Evolutionary conservation across 2,113 vertebrate genomes (phyloP), one percentile per base, ranked within the genome.

Genomic region (Cygnus buccinator): DNA sequence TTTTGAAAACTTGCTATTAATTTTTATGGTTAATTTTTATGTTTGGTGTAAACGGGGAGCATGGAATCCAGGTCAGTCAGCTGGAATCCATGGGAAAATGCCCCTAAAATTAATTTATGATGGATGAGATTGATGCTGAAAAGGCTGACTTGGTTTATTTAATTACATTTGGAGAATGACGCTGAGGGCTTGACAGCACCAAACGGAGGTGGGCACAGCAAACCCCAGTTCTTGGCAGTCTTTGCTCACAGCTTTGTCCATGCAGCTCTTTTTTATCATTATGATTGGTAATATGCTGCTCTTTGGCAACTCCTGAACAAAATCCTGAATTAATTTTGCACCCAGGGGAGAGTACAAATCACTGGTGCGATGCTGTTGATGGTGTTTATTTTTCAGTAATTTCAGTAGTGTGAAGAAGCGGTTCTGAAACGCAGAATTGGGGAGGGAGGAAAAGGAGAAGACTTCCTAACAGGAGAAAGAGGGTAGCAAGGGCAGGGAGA

Each of bases 61-160:
- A 46, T 52, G 74, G 93, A 92, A 87, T 95, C 37, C 10, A 17
- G 87, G 80, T 94, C 81, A 92, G 15, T 87, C 70, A n/a, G 80
- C 87, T 82, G 58, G 54, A 92, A 82, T 93, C 94, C 80, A 73
- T 94, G 94, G 87, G 91, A 96, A 96, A 95, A 92, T 91, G 81
- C 63, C 84, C 63, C 89, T 74, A 52, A 94, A 93, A 94, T 94
- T 95, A 96, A 93, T 91, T 85, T 87, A 46, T 52, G 74, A 25
- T 71, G 58, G 71, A 89, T 79, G 71, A 92, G 89, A 94, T 73
- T 72, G 74, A 85, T 82, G 50, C 84, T 87, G 94, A 92, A 94
- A 92, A 91, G 96, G 77, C 89, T 65, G 63, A 46, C 58, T 90
- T 95, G 87, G 94, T 94, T 96, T 90, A 57, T 81, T 96, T 90